These are phyloP conservation scores for Mythimna lalbum DNA, from an alignment of 2,888 invertebrate genomes.

Conservation along the genomic window DNA sequence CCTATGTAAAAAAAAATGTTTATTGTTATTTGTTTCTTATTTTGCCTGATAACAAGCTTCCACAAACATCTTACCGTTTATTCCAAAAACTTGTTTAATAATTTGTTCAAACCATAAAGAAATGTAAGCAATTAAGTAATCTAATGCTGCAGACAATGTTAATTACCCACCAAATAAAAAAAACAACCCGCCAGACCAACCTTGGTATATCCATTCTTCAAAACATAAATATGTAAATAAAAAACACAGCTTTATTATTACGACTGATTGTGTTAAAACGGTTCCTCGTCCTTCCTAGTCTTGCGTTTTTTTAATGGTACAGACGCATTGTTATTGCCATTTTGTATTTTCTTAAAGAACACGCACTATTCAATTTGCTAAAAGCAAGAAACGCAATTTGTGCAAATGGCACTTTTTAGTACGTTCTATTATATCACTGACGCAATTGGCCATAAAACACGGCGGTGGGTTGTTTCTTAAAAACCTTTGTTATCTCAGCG, in stretches of 20 bases:
- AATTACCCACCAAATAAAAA: constrained; percentile 22
- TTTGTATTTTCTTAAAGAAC: constrained; percentile 65
- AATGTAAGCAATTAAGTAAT: not conserved
- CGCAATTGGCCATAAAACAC: constrained; percentile 76
- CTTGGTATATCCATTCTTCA: constrained; percentile 43
- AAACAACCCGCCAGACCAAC: constrained; percentile 25
- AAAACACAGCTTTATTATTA: constrained; percentile 56
- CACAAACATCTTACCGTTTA: constrained; percentile 3
- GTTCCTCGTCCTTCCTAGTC: constrained; percentile 70
- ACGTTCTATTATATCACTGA: constrained; percentile 71
- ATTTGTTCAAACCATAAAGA: too few species aligned
- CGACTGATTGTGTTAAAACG: constrained; percentile 51
- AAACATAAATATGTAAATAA: constrained; percentile 50
- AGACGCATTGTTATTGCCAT: constrained; percentile 58
- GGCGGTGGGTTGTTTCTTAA: constrained; percentile 70
- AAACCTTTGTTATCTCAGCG: constrained; percentile 68
- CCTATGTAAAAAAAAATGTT: too few species aligned
- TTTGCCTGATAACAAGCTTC: too few species aligned
- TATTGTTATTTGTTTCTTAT: too few species aligned
- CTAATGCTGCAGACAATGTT: constrained; percentile 7
- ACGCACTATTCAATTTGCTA: constrained; percentile 69
- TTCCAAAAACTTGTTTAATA: not conserved
- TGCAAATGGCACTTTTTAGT: constrained; percentile 84
- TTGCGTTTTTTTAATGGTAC: constrained; percentile 73
- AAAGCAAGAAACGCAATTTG: constrained; percentile 80